Percentiles rank a stretch among this genome's conserved stretches.
Evolutionary conservation across 2,888 invertebrate species (phyloP).

Genomic region (Steromphala cineraria): DNA sequence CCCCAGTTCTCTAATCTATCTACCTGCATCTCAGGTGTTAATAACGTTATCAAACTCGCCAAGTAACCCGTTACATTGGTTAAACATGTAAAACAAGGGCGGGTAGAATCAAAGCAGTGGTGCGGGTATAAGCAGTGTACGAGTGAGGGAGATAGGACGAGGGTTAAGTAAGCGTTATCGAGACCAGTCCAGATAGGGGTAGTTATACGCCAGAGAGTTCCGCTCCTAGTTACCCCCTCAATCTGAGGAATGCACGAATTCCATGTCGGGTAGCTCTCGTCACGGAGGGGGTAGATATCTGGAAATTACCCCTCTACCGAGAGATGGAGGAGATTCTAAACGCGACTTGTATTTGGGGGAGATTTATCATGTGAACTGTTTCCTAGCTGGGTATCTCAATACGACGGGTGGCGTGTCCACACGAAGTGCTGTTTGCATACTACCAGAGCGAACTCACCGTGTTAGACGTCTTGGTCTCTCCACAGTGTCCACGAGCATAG

Average conservation of each 20-base stretch:
- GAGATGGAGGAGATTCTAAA: not conserved
- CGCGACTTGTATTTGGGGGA: not conserved
- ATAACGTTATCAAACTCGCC: not conserved
- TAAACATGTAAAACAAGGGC: constrained; percentile 1
- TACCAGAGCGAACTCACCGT: too few species aligned
- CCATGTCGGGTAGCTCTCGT: not conserved
- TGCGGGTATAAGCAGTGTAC: not conserved
- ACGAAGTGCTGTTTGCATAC: not conserved
- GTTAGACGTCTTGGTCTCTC: too few species aligned
- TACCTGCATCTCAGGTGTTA: not conserved
- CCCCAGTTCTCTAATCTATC: not conserved
- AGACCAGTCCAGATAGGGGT: not conserved
- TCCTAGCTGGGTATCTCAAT: not conserved
- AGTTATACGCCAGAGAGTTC: not conserved
- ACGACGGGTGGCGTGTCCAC: not conserved
- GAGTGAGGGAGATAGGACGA: not conserved
- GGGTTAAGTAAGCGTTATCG: not conserved
- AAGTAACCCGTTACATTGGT: not conserved
- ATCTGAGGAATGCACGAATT: not conserved
- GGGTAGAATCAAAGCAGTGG: not conserved
- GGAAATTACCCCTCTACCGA: not conserved
- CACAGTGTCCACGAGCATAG: too few species aligned
- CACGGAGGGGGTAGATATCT: not conserved
- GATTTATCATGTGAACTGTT: not conserved
- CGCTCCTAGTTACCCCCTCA: not conserved